Evolutionary conservation across 1,140 invertebrate species (phyloP).

Genomic region (Ylistrum balloti): DNA sequence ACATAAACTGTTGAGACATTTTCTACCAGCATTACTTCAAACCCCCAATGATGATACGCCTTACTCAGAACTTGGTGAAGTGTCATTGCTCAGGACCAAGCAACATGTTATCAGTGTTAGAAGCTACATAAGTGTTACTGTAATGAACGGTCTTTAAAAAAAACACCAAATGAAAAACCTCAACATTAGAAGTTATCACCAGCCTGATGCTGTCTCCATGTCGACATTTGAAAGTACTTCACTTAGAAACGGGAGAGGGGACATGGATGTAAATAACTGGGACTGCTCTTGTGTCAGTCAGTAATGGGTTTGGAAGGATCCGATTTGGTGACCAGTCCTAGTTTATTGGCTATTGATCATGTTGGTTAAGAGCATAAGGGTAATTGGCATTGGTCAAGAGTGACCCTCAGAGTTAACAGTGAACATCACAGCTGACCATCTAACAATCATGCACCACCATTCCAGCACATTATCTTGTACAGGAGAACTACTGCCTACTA

Average conservation of each 20-base stretch:
- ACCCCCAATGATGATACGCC: too few relatives aligned
- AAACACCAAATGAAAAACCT: not conserved
- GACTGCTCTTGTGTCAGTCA: not conserved
- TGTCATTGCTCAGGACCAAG: too few relatives aligned
- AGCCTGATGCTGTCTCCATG: not conserved
- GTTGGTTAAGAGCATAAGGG: not conserved
- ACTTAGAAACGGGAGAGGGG: not conserved
- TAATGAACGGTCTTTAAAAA: not conserved
- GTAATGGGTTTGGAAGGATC: conserved; percentile 9
- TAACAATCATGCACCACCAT: too few relatives aligned
- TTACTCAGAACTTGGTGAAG: too few relatives aligned
- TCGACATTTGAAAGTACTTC: too few relatives aligned
- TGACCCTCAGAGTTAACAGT: not conserved
- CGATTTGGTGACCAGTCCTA: not conserved
- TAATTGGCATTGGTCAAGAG: conserved; percentile 4
- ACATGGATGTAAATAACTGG: not conserved
- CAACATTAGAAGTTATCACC: not conserved
- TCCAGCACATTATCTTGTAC: too few relatives aligned
- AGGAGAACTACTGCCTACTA: too few relatives aligned
- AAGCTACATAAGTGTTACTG: not conserved
- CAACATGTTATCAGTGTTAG: too few relatives aligned
- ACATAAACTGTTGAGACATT: too few relatives aligned
- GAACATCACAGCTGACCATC: not conserved
- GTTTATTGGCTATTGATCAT: not conserved
- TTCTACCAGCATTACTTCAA: too few relatives aligned